Base-by-base conservation (phyloP, 1,140 invertebrate species). In the Coptotermes formosanus region DNA sequence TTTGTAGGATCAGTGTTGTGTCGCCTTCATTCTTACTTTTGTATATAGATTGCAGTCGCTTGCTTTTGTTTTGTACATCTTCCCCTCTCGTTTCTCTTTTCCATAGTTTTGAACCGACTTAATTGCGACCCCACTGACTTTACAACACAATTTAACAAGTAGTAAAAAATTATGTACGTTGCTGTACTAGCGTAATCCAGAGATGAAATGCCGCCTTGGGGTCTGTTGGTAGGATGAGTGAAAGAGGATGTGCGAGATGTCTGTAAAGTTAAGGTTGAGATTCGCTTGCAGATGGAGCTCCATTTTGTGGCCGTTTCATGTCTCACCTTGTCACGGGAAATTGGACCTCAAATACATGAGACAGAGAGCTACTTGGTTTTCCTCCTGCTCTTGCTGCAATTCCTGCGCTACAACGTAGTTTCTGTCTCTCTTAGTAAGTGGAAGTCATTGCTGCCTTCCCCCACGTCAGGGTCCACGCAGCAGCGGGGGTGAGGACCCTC, bases 271-370 rank as follows among this genome's bases (percentile, higher is more conserved):
- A 85, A 44, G 48, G 85, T 48, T 81, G 59, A 85, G 64, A 85
- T 55, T 85, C 85, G 85, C 85, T 69, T 85, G 85, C 85, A n/a
- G 75, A 45, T 64, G 55, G 44, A 82, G 19, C 75, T 44, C 44
- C 75, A 85, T 85, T 44, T 64, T 44, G 59, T 38, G 85, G 75
- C 85, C 75, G 75, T 55, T 82, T 82, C 59, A 81, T 81, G 85
- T 85, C 30, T 82, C 45, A 45, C 59, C 64, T 44, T 81, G 85
- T 85, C 85, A 82, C 85, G 85, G 85, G 85, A 85, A 85, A 85
- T 85, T 85, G 85, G 75, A 85, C 85, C 85, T 45, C 75, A 69
- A 85, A 45, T 75, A 75, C 64, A 7, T 12, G 25, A 75, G 25
- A 75, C 64, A 75, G 64, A 75, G 64, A 75, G 64, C 64, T 75